These are phyloP conservation scores for Apis laboriosa DNA, from an alignment of 1,140 invertebrate genomes.

Conservation along the genomic window DNA sequence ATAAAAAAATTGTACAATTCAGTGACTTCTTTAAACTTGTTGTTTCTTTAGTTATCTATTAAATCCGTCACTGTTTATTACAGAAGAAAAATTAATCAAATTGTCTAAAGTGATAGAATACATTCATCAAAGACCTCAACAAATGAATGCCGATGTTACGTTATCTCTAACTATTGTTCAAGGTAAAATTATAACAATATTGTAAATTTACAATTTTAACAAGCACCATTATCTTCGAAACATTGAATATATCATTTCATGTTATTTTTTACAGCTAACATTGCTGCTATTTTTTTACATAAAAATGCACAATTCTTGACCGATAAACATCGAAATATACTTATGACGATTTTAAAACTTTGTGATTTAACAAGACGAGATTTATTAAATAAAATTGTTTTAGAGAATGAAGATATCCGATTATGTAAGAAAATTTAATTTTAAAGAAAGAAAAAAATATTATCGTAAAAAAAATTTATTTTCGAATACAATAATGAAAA, in stretches of 20 bases:
- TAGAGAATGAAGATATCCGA: constrained; percentile 22
- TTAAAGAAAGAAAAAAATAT: background rate
- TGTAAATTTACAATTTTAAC: background rate
- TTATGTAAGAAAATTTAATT: constrained; percentile 27
- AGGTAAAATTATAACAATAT: constrained; percentile 59
- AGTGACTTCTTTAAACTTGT: too few relatives aligned
- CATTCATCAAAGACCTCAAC: constrained; percentile 54
- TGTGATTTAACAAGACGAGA: constrained; percentile 34
- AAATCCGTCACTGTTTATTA: constrained; percentile 19
- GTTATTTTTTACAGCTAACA: constrained; percentile 41
- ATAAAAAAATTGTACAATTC: too few relatives aligned
- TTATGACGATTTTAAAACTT: constrained; percentile 24
- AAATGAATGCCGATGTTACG: constrained; percentile 72
- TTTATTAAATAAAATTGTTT: constrained; percentile 3
- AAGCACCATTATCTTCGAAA: background rate
- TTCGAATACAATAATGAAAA: background rate
- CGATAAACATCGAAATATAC: background rate
- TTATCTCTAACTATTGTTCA: constrained; percentile 71
- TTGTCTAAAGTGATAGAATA: constrained; percentile 66
- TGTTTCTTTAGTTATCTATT: too few relatives aligned
- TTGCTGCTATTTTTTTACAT: constrained; percentile 37
- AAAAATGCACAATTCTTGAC: constrained; percentile 37
- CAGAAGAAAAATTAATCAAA: constrained; percentile 59
- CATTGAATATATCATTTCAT: background rate
- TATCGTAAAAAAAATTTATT: background rate